A percentile compares a stretch with the other conserved stretches of the same genome.
Conservation (phyloP, 2,888 invertebrate species). For the Octodonta nipae region DNA sequence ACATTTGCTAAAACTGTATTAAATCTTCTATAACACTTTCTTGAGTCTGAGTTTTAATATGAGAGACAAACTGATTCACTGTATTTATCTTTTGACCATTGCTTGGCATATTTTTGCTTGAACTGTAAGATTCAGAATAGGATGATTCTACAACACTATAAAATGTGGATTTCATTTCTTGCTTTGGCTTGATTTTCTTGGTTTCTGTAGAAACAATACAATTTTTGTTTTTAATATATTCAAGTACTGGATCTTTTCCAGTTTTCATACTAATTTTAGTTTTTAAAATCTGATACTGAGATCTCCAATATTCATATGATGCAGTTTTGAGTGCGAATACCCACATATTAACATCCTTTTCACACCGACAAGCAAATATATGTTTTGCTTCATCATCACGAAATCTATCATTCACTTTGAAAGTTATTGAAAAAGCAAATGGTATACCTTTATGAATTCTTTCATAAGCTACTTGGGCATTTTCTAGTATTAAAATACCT, state of each 20-base stretch:
- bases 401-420: slow-evolving; percentile 50
- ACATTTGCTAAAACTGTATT: too few relatives aligned
- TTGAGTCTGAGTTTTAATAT: too few relatives aligned
- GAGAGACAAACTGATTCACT: too few relatives aligned
- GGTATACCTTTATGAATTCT: slow-evolving; percentile 48
- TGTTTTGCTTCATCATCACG: slow-evolving; percentile 40
- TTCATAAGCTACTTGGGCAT: slow-evolving; percentile 56
- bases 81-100: too few relatives aligned
- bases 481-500: slow-evolving; percentile 63
- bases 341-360: slow-evolving; percentile 59
- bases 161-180: slow-evolving; percentile 28
- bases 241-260: slow-evolving; percentile 43
- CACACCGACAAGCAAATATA: slow-evolving; percentile 56
- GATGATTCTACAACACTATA: slow-evolving; percentile 25
- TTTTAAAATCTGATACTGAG: slow-evolving; percentile 49
- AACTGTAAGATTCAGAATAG: too few relatives aligned
- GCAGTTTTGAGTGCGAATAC: slow-evolving; percentile 51
- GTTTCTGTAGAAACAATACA: slow-evolving; percentile 16
- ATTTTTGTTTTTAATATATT: slow-evolving; percentile 27
- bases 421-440: slow-evolving; percentile 58
- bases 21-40: too few relatives aligned
- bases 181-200: slow-evolving; percentile 21
- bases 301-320: slow-evolving; percentile 59
- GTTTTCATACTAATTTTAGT: slow-evolving; percentile 53
- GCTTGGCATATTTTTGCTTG: too few relatives aligned